Base-by-base conservation (phyloP, 2,797 vertebrate genomes). In the Peromyscus eremicus region DNA sequence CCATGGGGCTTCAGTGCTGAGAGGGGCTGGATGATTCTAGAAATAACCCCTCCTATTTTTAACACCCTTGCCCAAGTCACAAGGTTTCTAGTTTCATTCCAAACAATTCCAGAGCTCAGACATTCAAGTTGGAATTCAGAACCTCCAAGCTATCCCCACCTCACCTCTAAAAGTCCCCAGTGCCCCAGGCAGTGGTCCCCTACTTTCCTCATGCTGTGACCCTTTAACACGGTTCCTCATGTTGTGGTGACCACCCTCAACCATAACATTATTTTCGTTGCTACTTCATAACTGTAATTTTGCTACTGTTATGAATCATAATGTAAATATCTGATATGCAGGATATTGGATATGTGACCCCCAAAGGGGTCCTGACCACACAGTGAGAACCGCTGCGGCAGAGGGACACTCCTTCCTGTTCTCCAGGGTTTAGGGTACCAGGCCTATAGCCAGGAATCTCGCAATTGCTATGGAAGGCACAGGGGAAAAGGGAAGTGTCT, bases 1-100 rank as follows among this genome's bases (percentile, higher is more conserved):
- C 79, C 1, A 16, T 1, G 55, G 17, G 16, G 90, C 87, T 64
- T 3, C n/a, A 37, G 66, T 32, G 49, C 89, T 86, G 71, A 0
- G 46, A 27, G 55, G 77, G 91, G 71, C 81, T 23, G 86, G 81
- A 34, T 34, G 64, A 34, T 79, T 89, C 96, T 92, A 89, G 92
- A 97, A 97, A 96, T 94, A 96, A 52, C 84, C 55, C 75, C 89
- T 95, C 94, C 94, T 96, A 94, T 96, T 97, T 98, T 96, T 97
- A 97, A 98, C 93, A 46, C 96, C 87, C 94, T 89, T 21, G 83
- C 71, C 94, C 64, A 60, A 3, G 81, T 80, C 91, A 76, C 71
- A 89, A 9, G 88, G 92, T 83, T 89, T 96, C 94, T 70, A 80
- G 49, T 96, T 97, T 97, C 94, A 80, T 37, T 62, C 77, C 40